Evolutionary conservation across 1,140 invertebrate genomes (phyloP), one percentile per base, ranked within the genome.

Genomic region (Dufourea novaeangliae): DNA sequence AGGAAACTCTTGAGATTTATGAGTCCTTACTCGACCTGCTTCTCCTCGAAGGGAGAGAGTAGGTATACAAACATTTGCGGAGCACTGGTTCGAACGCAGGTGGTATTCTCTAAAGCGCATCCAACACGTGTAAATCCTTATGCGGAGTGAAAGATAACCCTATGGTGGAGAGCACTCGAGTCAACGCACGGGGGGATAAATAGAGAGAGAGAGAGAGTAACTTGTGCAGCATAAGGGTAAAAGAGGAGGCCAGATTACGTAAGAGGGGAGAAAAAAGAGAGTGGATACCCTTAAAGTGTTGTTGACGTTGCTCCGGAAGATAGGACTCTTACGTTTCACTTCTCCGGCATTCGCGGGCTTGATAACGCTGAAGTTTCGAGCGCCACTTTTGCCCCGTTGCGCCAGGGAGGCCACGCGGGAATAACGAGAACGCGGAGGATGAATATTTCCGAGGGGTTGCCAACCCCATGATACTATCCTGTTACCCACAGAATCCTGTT

Each of bases 101-200:
- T 59, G 62, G 27, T 44, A 29, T 46, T 20, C 25, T 25, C 17
- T 62, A 32, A 54, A 63, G 25, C 56, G n/a, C 50, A 20, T 46
- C 39, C 52, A 57, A 71, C 46, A 56, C 54, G 72, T 79, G 75
- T 79, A 82, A 79, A 82, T 79, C 41, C 75, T 78, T 56, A 27
- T 20, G 46, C 50, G 41, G 37, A 59, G n/a, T 54, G 68, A 73
- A 69, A 69, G 78, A 83, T 80, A 83, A 80, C 61, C 29, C 64
- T 29, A 44, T 22, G 64, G 44, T n/a, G 37, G 56, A 79, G 72
- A 46, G 78, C 78, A 76, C 78, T 79, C 50, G 66, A 62, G 41
- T 17, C 20, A 64, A 39, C 52, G n/a, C n/a, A n/a, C n/a, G n/a
- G n/a, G n/a, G n/a, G n/a, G n/a, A n/a, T n/a, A n/a, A n/a, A n/a